A percentile compares a stretch with the other conserved stretches of the same genome.
phyloP scores from a whole-genome alignment of 2,888 invertebrate species.

The Tinea semifulvella region DNA sequence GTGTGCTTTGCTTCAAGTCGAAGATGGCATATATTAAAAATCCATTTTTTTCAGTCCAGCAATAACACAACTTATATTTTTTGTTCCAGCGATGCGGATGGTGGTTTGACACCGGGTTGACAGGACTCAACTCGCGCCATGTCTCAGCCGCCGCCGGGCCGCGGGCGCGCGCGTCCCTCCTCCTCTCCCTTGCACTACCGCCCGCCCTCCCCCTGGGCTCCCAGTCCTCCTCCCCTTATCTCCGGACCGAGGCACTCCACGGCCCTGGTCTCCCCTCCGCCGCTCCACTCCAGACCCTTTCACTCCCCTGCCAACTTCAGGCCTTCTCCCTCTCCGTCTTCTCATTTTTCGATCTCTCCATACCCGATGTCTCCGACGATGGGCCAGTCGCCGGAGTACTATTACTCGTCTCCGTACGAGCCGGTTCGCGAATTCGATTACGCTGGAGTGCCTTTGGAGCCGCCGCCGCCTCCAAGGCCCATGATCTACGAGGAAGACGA shows the following conservation, averaged over 20 bases:
- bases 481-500: constrained; percentile 73
- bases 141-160: constrained; percentile 62
- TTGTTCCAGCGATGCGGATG: constrained; percentile 62
- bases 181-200: constrained; percentile 74
- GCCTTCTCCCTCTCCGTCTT: constrained; percentile 57
- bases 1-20: too few species aligned
- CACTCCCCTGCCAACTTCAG: constrained; percentile 53
- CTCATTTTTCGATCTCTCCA: constrained; percentile 59
- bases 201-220: constrained; percentile 79
- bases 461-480: constrained; percentile 76
- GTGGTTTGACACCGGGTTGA: constrained; percentile 65
- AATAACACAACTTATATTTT: too few species aligned
- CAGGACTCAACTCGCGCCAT: constrained; percentile 58
- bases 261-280: constrained; percentile 65
- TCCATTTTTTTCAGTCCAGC: too few species aligned
- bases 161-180: constrained; percentile 55
- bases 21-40: too few species aligned
- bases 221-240: constrained; percentile 77
- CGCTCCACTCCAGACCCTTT: constrained; percentile 63
- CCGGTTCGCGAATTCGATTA: constrained; percentile 72
- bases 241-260: constrained; percentile 67
- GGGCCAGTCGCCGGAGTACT: constrained; percentile 69
- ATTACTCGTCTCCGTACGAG: constrained; percentile 66
- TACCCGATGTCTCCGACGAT: constrained; percentile 66
- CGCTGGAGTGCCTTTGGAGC: constrained; percentile 81